Evolutionary conservation across 1,140 invertebrate genomes (phyloP), one percentile per base, ranked within the genome.

Genomic region (Drosophila arawakana): DNA sequence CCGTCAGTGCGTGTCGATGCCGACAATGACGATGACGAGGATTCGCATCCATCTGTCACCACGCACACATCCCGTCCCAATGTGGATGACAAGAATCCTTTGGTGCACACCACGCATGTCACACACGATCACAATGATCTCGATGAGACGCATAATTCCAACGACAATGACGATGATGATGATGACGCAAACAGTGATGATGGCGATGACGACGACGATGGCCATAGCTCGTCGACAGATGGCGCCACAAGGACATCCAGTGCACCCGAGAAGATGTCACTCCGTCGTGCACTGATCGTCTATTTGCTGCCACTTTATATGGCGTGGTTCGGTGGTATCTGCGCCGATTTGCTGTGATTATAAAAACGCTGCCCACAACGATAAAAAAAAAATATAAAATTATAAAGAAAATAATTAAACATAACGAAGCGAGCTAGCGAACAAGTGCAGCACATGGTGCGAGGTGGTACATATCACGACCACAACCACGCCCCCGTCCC

Each of bases 261-360:
- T 37, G 81, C 78, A 34, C 79, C 83, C 11, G 81, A 91, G 47
- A 86, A 92, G 89, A 94, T 95, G 92, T 94, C 95, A 2, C 85
- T 96, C 2, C 82, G 81, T 21, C 94, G 94, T 63, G 96, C 96
- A 5, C 85, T 97, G 4, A 93, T 95, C 62, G 94, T 95, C 49
- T 97, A 97, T 92, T 93, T 97, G 43, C 92, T 97, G 83, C 96
- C 96, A 6, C 95, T 97, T 39, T 95, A 96, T 71, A 95, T 97
- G 85, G 95, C 96, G 78, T 97, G 96, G 96, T 96, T 97, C 92
- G 96, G 96, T 60, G 82, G 82, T 71, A 95, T 96, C 81, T 94
- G 97, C 83, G 95, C 95, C 73, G 96, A 97, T 91, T 95, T 96
- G 93, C 95, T 96, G 94, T 97, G 96, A 96, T 95, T 91, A 82